These are phyloP conservation scores for Aurelia coerulea DNA, from an alignment of 30 jellyfish, hydroid and myxozoan genomes.

Conservation along the genomic window DNA sequence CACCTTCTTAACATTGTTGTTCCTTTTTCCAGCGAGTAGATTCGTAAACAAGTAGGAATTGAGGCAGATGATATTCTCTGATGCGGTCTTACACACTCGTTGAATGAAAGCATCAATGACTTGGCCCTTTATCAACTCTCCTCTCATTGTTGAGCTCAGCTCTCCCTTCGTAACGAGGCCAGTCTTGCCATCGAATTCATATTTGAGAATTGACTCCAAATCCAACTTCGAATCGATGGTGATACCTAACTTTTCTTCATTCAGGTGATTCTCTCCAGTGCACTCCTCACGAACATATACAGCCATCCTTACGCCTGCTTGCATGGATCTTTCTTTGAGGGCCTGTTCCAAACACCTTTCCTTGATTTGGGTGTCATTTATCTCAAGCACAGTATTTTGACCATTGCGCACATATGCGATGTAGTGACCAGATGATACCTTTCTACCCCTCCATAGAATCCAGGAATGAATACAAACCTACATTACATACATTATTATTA, in stretches of 20 bases:
- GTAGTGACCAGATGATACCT: background rate
- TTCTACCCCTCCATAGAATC: slow-evolving; percentile 1
- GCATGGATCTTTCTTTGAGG: no score
- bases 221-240: no score
- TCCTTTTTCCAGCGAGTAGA: background rate
- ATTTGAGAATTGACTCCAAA: no score
- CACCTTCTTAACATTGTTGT: background rate
- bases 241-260: no score
- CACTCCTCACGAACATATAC: no score
- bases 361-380: background rate
- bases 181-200: no score
- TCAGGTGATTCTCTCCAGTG: no score
- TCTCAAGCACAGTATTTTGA: background rate
- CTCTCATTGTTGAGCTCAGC: background rate
- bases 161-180: background rate
- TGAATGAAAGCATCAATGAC: background rate
- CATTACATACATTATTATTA: no score
- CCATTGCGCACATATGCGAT: background rate
- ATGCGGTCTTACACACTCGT: background rate
- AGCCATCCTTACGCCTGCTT: no score
- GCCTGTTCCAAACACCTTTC: no score
- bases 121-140: background rate
- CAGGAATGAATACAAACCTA: no score
- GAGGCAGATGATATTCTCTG: background rate
- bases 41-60: background rate